Evolutionary conservation across 2,888 invertebrate genomes (phyloP), one percentile per base, ranked within the genome.

Genomic region (Ptychoptera albimana): DNA sequence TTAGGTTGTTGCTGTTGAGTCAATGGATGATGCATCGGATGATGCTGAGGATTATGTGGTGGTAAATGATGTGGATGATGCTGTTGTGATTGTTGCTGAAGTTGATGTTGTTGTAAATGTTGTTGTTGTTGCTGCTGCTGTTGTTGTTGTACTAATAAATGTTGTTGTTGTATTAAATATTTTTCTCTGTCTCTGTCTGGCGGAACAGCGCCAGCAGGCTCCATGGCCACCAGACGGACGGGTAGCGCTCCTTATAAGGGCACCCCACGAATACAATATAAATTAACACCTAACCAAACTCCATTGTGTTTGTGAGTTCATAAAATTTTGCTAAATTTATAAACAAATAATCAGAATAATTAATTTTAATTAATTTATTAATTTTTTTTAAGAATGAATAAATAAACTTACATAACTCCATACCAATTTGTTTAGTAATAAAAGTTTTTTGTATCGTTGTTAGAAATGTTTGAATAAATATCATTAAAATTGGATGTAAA

Each of bases 271-370:
- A 37, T 42, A 47, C 37, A 42, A 45, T 51, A 34, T 43, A n/a
- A n/a, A n/a, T n/a, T n/a, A n/a, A 37, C 42, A 51, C 45, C 60
- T 61, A 63, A 50, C 62, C 62, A 52, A 61, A 62, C 57, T 62
- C 62, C 63, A 62, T 63, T 55, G 56, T 59, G 57, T 59, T 57
- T 55, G 57, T 57, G 54, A 57, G 56, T 55, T 58, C 57, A 55
- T 57, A 60, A 58, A 57, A 57, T 53, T 57, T 59, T 54, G 56
- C 58, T 59, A 49, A 23, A 29, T 2, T 2, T 32, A n/a, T 41
- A 15, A 31, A 34, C 34, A 30, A 30, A 12, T 13, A 8, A 2
- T 8, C 8, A 8, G 30, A 12, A 12, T 10, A 10, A 3, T 39
- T 39, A 8, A 40, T 12, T 2, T 8, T 40, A 44, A 41, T 37